Percentiles rank a stretch among this genome's conserved stretches.
phyloP scores from a whole-genome alignment of 1,140 invertebrate genomes.

The Oryctes rhinoceros region DNA sequence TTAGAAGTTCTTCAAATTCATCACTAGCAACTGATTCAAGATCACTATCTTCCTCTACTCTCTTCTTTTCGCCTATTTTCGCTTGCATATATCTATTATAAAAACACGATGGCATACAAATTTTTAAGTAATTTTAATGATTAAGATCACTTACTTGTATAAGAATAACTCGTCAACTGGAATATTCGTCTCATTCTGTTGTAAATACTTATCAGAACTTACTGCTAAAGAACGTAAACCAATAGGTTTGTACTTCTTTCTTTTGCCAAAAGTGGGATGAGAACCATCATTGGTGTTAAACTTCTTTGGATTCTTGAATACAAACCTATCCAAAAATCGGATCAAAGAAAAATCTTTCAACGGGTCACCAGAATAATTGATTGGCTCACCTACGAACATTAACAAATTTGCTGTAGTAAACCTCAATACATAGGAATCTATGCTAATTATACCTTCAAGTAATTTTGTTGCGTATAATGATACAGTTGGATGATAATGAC shows the following conservation, averaged over 20 bases:
- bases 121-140: neutral
- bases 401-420: neutral
- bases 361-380: slow-evolving; percentile 91
- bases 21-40: slow-evolving; percentile 85
- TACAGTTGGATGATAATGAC: slow-evolving; percentile 92
- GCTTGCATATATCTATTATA: slow-evolving; percentile 62
- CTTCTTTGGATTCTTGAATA: slow-evolving; percentile 96
- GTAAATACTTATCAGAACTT: slow-evolving; percentile 74
- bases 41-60: slow-evolving; percentile 65
- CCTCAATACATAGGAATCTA: no score
- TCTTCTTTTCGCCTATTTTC: slow-evolving; percentile 57
- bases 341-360: slow-evolving; percentile 90
- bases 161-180: slow-evolving; percentile 86
- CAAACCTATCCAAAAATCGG: slow-evolving; percentile 92
- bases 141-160: slow-evolving; percentile 67
- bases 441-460: slow-evolving; percentile 69
- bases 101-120: neutral
- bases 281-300: slow-evolving; percentile 61
- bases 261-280: slow-evolving; percentile 66
- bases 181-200: slow-evolving; percentile 72
- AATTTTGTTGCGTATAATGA: slow-evolving; percentile 86
- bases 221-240: slow-evolving; percentile 72
- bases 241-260: slow-evolving; percentile 70
- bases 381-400: slow-evolving; percentile 67
- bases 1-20: slow-evolving; percentile 87